Conservation (phyloP, 1,140 invertebrate genomes). For the Drosophila novamexicana region DNA sequence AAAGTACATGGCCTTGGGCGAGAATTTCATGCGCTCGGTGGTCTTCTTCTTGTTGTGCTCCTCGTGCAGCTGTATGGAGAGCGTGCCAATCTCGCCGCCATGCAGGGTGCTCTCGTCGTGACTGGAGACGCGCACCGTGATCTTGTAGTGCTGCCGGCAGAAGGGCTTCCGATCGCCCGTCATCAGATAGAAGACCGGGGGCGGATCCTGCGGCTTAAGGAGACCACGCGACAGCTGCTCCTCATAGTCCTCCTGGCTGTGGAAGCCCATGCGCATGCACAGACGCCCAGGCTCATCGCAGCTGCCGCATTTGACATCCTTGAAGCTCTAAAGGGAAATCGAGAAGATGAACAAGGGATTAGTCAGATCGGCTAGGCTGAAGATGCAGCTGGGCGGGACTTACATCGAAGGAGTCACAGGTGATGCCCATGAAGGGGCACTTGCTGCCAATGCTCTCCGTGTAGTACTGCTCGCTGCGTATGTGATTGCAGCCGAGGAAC, state of each 20-base stretch:
- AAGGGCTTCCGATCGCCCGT: slow-evolving; percentile 89
- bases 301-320: slow-evolving; percentile 90
- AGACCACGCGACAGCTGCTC: slow-evolving; percentile 78
- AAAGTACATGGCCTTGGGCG: slow-evolving; percentile 85
- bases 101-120: slow-evolving; percentile 89
- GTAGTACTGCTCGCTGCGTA: slow-evolving; percentile 93
- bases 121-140: slow-evolving; percentile 90
- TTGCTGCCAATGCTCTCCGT: slow-evolving; percentile 92
- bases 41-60: slow-evolving; percentile 83
- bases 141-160: slow-evolving; percentile 91
- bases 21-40: slow-evolving; percentile 87
- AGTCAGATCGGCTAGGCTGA: neutral
- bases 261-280: slow-evolving; percentile 89
- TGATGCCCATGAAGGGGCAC: slow-evolving; percentile 91
- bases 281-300: slow-evolving; percentile 87
- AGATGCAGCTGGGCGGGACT: neutral
- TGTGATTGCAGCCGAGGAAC: slow-evolving; percentile 93
- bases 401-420: slow-evolving; percentile 91
- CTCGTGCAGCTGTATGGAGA: slow-evolving; percentile 88
- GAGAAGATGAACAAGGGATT: neutral
- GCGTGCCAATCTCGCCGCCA: slow-evolving; percentile 90
- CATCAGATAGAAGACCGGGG: slow-evolving; percentile 86
- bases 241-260: slow-evolving; percentile 86
- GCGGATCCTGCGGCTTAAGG: slow-evolving; percentile 86
- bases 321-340: slow-evolving; percentile 86